phyloP scores from a whole-genome alignment of 2,888 invertebrate genomes.

The Cheilosia variabilis region DNA sequence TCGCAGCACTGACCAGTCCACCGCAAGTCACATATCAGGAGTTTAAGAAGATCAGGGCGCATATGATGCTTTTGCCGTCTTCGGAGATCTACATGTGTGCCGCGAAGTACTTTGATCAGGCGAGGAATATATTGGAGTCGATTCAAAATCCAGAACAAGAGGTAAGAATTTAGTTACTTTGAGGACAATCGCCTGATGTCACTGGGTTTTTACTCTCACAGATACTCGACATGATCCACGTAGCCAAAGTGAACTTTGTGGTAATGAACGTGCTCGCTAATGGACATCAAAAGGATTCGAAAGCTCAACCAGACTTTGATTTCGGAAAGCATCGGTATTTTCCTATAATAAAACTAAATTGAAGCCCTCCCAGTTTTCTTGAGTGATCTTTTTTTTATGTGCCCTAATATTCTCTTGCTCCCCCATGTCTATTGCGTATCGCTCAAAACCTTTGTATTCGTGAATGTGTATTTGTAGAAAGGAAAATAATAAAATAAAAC shows the following conservation, averaged over 20 bases:
- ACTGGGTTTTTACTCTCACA: conserved; percentile 83
- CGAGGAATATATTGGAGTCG: conserved; percentile 92
- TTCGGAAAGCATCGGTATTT: conserved; percentile 95
- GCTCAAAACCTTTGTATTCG: conserved; percentile 18
- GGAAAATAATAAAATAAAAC: conserved; percentile 38
- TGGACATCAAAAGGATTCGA: conserved; percentile 95
- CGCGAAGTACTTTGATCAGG: conserved; percentile 96
- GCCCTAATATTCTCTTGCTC: background rate
- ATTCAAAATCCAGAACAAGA: conserved; percentile 92
- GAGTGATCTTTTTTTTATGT: background rate
- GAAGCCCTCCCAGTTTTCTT: conserved; percentile 23
- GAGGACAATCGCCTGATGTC: background rate
- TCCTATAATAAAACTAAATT: conserved; percentile 91
- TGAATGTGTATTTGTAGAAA: conserved; percentile 14
- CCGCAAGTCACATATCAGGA: conserved; percentile 96
- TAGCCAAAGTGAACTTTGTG: conserved; percentile 97
- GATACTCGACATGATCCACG: conserved; percentile 92
- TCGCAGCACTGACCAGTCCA: conserved; percentile 93
- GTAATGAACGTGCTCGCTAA: conserved; percentile 96
- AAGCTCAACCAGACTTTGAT: conserved; percentile 94
- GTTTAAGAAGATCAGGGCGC: conserved; percentile 92
- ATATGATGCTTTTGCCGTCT: conserved; percentile 86
- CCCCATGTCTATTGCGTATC: background rate
- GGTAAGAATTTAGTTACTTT: conserved; percentile 84
- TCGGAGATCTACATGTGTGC: conserved; percentile 91